phyloP scores from a whole-genome alignment of 2,797 vertebrate species.

The Lepilemur septentrionalis region DNA sequence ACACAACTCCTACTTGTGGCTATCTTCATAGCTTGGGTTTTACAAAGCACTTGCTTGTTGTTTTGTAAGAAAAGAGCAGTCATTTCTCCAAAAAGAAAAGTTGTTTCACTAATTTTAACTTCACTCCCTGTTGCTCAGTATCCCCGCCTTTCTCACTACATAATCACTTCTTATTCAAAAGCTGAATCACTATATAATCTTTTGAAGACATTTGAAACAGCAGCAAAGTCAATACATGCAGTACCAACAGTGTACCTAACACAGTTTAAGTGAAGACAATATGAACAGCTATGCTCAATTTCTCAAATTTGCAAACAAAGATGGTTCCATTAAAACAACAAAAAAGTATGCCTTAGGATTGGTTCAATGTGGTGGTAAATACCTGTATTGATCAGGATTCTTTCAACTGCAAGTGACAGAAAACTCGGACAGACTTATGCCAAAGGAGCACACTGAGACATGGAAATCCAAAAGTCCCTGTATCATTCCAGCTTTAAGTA shows the following conservation, averaged over 20 bases:
- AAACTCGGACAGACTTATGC: neutral
- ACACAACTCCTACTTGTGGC: neutral
- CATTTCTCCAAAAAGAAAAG: neutral
- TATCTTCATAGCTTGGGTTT: neutral
- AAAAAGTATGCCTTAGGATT: neutral
- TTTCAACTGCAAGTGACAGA: neutral
- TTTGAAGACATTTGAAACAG: slow-evolving; percentile 31
- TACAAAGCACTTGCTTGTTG: neutral
- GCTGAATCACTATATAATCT: neutral
- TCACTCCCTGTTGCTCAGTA: neutral
- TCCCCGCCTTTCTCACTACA: neutral
- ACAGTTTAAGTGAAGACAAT: neutral
- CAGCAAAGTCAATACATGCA: neutral
- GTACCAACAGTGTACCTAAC: neutral
- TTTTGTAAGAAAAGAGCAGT: neutral
- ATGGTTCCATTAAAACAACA: neutral
- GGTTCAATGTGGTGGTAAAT: neutral
- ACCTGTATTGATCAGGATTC: neutral
- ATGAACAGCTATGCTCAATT: neutral
- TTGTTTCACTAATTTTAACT: neutral
- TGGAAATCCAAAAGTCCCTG: neutral
- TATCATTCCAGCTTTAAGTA: neutral
- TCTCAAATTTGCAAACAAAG: neutral
- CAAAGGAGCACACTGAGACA: neutral
- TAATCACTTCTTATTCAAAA: neutral